These are phyloP conservation scores for Percopsis transmontana DNA, from an alignment of 2,113 vertebrate species.

Conservation along the genomic window DNA sequence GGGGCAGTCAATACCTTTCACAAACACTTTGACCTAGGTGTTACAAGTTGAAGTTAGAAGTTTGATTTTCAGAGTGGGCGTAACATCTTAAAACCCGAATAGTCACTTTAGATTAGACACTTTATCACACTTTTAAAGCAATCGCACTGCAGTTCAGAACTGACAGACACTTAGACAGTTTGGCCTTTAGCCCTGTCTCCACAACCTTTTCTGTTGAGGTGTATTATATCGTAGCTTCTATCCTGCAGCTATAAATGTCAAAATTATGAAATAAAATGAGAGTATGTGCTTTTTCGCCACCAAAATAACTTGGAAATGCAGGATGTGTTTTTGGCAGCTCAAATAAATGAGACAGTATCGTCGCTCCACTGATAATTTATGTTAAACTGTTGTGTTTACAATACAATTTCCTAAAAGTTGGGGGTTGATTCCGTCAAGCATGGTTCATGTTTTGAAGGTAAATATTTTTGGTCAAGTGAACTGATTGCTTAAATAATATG, in stretches of 20 bases:
- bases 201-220: conserved; percentile 15
- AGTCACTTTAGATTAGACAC: background rate
- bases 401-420: conserved; percentile 19
- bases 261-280: conserved; percentile 30
- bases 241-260: conserved; percentile 42
- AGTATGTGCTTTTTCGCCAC: conserved; percentile 26
- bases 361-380: conserved; percentile 37
- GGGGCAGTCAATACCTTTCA: too few species aligned
- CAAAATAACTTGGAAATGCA: conserved; percentile 35
- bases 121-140: too few species aligned
- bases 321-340: conserved; percentile 55
- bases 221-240: conserved; percentile 16
- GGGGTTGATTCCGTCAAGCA: conserved; percentile 27
- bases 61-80: too few species aligned
- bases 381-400: conserved; percentile 38
- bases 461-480: conserved; percentile 11
- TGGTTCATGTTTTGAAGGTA: conserved; percentile 22
- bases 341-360: conserved; percentile 49
- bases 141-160: too few species aligned
- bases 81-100: background rate
- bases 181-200: conserved; percentile 17
- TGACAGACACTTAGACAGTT: conserved; percentile 14
- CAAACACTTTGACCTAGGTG: too few species aligned
- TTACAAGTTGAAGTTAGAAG: too few species aligned
- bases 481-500: conserved; percentile 14